A percentile compares a stretch with the other conserved stretches of the same genome.
Evolutionary conservation across 1,140 invertebrate genomes (phyloP).

Genomic region (Drosophila subobscura): DNA sequence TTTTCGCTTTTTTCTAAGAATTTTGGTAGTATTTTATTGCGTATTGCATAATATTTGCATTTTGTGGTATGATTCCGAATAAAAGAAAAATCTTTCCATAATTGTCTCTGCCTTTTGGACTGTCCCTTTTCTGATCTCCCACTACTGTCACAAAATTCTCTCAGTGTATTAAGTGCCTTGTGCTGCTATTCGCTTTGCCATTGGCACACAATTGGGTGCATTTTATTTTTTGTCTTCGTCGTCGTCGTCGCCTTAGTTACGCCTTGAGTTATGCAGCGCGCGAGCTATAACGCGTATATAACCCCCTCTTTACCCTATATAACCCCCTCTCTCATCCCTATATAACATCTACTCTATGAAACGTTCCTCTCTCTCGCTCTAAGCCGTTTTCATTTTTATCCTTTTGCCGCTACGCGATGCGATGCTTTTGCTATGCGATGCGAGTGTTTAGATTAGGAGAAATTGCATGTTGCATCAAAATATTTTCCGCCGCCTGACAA

Average conservation of each 20-base stretch:
- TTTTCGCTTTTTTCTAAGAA: neutral
- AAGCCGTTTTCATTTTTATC: constrained; percentile 65
- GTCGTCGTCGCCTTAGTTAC: constrained; percentile 55
- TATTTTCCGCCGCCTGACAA: constrained; percentile 53
- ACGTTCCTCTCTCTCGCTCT: constrained; percentile 1
- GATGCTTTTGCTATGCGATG: constrained; percentile 42
- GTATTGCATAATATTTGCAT: too few species aligned
- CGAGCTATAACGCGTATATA: constrained; percentile 6
- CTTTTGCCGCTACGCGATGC: constrained; percentile 11
- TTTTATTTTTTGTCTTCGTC: constrained; percentile 23
- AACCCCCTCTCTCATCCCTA: neutral
- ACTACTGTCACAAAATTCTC: constrained; percentile 13
- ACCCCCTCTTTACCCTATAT: constrained; percentile 7
- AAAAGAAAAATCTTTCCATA: neutral
- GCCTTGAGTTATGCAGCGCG: constrained; percentile 72
- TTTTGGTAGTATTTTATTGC: neutral
- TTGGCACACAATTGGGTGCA: constrained; percentile 71
- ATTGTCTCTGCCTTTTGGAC: neutral
- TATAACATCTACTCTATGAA: too few species aligned
- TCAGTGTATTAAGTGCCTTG: constrained; percentile 34
- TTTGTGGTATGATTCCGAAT: too few species aligned
- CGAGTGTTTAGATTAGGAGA: constrained; percentile 74
- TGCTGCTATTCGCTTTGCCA: constrained; percentile 41
- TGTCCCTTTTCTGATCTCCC: too few species aligned
- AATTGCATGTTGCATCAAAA: constrained; percentile 78